Base-by-base conservation (phyloP, 92 coral and sea anemone genomes). In the Desmophyllum pertusum region DNA sequence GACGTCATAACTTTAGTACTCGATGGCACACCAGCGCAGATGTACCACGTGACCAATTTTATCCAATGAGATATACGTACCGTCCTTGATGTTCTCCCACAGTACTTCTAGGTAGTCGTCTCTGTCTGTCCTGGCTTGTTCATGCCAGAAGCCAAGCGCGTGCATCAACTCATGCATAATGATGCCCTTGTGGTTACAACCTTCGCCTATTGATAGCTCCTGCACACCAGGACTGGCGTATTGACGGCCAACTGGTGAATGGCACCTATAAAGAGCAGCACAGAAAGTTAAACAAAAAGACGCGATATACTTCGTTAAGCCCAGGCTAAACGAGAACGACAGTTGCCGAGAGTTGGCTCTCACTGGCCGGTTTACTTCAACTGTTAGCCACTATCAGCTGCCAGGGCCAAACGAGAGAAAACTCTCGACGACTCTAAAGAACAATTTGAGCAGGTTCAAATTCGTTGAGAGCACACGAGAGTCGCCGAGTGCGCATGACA, bases 71-170 rank as follows among this genome's bases (percentile, higher is more conserved):
- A 59, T 30, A 57, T 27, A 67, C 79, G 21, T 21, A 93, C 97
- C 93, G 14, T 80, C 46, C n/a, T 62, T 7, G 36, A 93, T 68
- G 50, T 93, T 93, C 23, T 93, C 91, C 97, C 97, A 93, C 13
- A 91, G 76, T 6, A 93, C 74, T 11, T 85, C 78, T 25, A 93
- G 79, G 41, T 78, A 93, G 2, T 88, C 70, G 52, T 93, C 93
- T 4, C 97, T 87, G 78, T 93, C 97, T 29, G 97, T 82, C 53
- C 97, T 80, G 17, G 97, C 73, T 67, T 93, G 97, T 67, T 93
- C 97, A 82, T 93, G 97, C 97, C 97, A 93, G 81, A 93, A 93
- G 7, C 97, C 97, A 27, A 93, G 87, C 10, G 97, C 97, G 37
- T 93, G 97, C 92, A 93, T 62, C 59, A 93, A 2, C 50, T 93